Percentiles rank a stretch among this genome's conserved stretches.
Conservation (phyloP, 2,888 invertebrate genomes). For the Pseudoips prasinana region DNA sequence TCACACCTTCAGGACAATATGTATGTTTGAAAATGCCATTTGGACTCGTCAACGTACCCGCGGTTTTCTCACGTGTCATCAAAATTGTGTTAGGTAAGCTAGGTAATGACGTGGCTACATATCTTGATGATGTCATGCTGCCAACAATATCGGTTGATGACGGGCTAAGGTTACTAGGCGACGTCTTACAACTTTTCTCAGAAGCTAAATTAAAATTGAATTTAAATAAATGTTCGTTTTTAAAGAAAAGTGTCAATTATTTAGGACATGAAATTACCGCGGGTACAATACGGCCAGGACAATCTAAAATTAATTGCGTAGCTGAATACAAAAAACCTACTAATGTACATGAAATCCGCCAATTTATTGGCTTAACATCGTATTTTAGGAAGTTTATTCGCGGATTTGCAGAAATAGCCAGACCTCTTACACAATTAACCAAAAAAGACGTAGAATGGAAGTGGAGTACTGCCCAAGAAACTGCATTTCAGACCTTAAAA, state of each 20-base stretch:
- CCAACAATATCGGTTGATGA: not conserved
- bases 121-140: not conserved
- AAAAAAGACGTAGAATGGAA: constrained; percentile 3
- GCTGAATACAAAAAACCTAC: constrained; percentile 1
- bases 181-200: not conserved
- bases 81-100: not conserved
- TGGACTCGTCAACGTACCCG: constrained; percentile 6
- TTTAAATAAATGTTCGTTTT: constrained; percentile 6
- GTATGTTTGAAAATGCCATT: constrained; percentile 8
- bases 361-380: constrained; percentile 6
- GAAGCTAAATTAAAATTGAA: constrained; percentile 6
- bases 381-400: constrained; percentile 10
- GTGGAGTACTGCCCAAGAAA: constrained; percentile 1
- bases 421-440: constrained; percentile 2
- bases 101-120: not conserved
- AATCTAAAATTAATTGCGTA: constrained; percentile 3
- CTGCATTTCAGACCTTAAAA: constrained; percentile 1
- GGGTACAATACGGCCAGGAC: constrained; percentile 6
- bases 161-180: not conserved
- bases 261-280: constrained; percentile 7
- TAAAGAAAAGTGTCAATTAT: constrained; percentile 1
- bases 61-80: not conserved
- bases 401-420: constrained; percentile 6
- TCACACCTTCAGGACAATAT: constrained; percentile 6
- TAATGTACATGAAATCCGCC: constrained; percentile 7